These are phyloP conservation scores for Reticulitermes speratus DNA, from an alignment of 1,140 invertebrate species.

Conservation along the genomic window DNA sequence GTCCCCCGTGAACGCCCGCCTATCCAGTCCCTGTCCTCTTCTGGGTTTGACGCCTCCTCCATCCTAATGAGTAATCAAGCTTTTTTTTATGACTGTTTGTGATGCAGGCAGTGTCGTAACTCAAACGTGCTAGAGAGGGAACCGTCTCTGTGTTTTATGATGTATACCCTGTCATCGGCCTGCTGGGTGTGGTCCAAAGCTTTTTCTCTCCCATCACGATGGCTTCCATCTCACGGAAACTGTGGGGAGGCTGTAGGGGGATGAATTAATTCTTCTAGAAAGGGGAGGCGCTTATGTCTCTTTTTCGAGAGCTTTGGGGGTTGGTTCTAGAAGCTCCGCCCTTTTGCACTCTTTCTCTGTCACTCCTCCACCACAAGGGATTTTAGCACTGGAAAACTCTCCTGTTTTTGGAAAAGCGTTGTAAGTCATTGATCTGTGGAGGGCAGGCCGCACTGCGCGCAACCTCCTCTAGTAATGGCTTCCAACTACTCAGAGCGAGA, in stretches of 20 bases:
- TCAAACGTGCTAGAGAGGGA: background rate
- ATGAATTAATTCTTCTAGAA: conserved; percentile 17
- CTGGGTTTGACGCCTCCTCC: conserved; percentile 9
- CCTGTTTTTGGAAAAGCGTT: conserved; percentile 8
- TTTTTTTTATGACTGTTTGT: conserved; percentile 25
- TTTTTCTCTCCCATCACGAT: background rate
- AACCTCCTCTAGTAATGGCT: background rate
- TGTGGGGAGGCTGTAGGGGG: background rate
- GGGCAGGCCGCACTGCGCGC: conserved; percentile 14
- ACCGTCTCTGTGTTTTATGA: conserved; percentile 13
- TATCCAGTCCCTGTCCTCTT: background rate
- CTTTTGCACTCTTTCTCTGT: background rate
- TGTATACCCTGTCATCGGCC: conserved; percentile 23
- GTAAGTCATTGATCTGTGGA: conserved; percentile 28
- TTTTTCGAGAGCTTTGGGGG: background rate
- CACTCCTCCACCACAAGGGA: background rate
- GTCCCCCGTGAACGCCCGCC: background rate
- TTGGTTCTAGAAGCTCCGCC: background rate
- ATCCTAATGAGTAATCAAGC: conserved; percentile 23
- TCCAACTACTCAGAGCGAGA: background rate
- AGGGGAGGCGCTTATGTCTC: background rate
- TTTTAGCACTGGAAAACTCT: background rate
- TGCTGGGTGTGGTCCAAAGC: conserved; percentile 14
- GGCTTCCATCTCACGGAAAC: conserved; percentile 7
- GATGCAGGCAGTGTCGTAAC: conserved; percentile 23